These are phyloP conservation scores for Metopolophium dirhodum DNA, from an alignment of 1,140 invertebrate species.

Conservation along the genomic window DNA sequence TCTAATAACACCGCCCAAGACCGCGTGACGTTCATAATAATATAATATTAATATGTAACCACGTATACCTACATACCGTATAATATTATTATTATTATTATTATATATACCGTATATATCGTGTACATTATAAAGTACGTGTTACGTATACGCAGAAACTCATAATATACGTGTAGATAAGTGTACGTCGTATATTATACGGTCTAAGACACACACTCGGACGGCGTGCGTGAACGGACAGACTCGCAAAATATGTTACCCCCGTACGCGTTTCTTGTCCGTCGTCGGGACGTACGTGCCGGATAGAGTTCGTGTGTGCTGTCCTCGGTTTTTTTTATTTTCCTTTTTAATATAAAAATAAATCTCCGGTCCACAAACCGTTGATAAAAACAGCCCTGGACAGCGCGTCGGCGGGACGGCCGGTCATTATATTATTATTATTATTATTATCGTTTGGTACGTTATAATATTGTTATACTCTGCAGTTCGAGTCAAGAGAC, in stretches of 20 bases:
- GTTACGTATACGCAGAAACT: not conserved
- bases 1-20: not conserved
- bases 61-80: not conserved
- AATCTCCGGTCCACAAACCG: not conserved
- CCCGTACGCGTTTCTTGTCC: not conserved
- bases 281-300: not conserved
- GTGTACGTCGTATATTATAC: not conserved
- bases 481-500: too few species aligned
- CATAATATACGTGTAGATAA: not conserved
- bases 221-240: too few species aligned
- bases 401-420: too few species aligned
- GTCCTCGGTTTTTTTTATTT: not conserved
- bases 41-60: not conserved
- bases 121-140: not conserved
- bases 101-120: not conserved
- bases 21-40: not conserved
- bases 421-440: too few species aligned
- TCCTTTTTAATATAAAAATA: too few species aligned
- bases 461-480: too few species aligned
- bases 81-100: too few species aligned
- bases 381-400: too few species aligned
- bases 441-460: not conserved
- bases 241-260: not conserved
- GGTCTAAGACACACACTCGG: not conserved
- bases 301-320: not conserved